A percentile compares a stretch with the other conserved stretches of the same genome.
Conservation (phyloP, 2,797 vertebrate species). For the Florisuga fusca region DNA sequence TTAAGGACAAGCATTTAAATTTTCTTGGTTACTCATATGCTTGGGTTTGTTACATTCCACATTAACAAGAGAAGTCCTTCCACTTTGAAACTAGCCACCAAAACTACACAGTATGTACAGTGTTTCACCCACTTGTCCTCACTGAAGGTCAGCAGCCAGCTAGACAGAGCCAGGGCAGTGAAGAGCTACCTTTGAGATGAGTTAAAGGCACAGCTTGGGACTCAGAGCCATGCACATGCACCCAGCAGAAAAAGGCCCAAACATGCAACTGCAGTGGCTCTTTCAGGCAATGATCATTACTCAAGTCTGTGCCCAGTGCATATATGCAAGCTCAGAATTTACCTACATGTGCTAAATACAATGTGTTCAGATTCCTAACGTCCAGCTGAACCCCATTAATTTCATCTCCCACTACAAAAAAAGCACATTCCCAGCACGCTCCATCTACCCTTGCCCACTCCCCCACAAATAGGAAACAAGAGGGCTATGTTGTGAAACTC, state of each 20-base stretch:
- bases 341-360: neutral
- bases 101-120: rapidly evolving
- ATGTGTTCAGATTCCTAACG: neutral
- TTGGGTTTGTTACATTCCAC: neutral
- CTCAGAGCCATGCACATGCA: rapidly evolving
- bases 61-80: neutral
- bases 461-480: neutral
- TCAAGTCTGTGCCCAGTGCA: neutral
- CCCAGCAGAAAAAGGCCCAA: neutral
- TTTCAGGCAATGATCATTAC: neutral
- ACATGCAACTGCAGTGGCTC: neutral
- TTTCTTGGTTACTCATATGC: neutral
- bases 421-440: neutral
- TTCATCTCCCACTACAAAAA: neutral
- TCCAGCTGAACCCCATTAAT: neutral
- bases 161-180: neutral
- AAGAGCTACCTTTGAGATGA: neutral
- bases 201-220: rapidly evolving
- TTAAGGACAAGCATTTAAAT: neutral
- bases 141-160: neutral
- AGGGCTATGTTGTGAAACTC: neutral
- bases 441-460: neutral
- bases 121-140: neutral
- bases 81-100: neutral
- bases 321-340: neutral